Conservation (phyloP, 2,888 invertebrate genomes). For the Boloria selene region DNA sequence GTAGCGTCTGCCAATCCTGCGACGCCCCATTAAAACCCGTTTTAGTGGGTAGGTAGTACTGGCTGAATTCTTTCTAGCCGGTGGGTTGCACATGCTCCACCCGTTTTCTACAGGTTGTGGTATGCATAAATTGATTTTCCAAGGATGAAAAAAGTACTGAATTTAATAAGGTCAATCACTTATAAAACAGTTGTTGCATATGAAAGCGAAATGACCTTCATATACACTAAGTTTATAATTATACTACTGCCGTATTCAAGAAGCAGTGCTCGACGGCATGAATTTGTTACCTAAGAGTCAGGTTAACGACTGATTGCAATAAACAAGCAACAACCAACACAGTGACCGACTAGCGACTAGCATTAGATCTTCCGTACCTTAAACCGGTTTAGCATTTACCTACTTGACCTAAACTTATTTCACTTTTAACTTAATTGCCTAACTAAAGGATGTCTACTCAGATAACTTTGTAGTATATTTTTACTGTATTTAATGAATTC, state of each 20-base stretch:
- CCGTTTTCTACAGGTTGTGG: too few relatives aligned
- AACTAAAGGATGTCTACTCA: neutral
- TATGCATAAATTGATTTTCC: too few relatives aligned
- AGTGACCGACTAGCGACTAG: constrained; percentile 42
- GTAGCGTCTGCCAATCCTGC: too few relatives aligned
- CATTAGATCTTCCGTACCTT: constrained; percentile 39
- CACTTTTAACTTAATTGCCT: neutral
- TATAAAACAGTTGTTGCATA: constrained; percentile 26
- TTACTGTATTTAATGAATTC: too few relatives aligned
- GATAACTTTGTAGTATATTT: neutral
- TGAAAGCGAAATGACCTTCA: constrained; percentile 45
- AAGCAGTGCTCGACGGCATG: constrained; percentile 40
- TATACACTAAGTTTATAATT: constrained; percentile 46
- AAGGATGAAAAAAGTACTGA: neutral
- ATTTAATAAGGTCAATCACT: constrained; percentile 17
- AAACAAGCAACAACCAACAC: constrained; percentile 43
- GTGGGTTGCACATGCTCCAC: too few relatives aligned
- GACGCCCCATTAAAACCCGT: too few relatives aligned
- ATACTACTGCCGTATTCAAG: constrained; percentile 40
- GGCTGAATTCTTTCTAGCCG: too few relatives aligned
- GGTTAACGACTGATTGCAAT: constrained; percentile 64
- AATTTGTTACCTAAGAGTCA: constrained; percentile 53
- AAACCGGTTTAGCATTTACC: constrained; percentile 40
- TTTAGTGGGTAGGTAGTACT: too few relatives aligned
- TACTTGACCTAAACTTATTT: constrained; percentile 42